Percentiles rank a stretch among this genome's conserved stretches.
Conservation (phyloP, 2,797 vertebrate genomes). For the Nothura maculosa region DNA sequence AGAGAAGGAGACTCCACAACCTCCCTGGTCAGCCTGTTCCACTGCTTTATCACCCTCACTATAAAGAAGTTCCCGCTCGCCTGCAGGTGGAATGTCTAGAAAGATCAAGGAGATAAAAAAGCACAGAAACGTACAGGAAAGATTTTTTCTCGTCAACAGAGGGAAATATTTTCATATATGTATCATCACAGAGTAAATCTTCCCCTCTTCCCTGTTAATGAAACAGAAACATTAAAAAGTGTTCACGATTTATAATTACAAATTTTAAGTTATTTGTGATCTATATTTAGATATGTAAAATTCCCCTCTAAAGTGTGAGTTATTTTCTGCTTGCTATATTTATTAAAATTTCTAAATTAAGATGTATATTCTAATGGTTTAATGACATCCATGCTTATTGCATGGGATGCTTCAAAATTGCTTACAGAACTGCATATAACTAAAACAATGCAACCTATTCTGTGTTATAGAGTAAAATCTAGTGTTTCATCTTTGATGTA, state of each 20-base stretch:
- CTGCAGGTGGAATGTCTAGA: no score
- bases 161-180: neutral
- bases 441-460: neutral
- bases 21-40: no score
- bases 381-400: neutral
- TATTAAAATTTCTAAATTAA: neutral
- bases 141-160: neutral
- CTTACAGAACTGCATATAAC: neutral
- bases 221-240: neutral
- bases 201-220: neutral
- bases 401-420: neutral
- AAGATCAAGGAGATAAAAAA: neutral
- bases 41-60: no score
- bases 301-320: neutral
- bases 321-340: constrained; percentile 7
- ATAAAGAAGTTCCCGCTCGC: no score
- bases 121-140: neutral
- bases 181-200: neutral
- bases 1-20: no score
- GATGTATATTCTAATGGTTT: neutral
- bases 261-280: neutral
- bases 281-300: neutral
- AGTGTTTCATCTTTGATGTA: neutral
- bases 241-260: neutral
- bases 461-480: neutral